Evolutionary conservation across 92 coral and sea anemone species (phyloP).

Genomic region (Phenganax stokvisi): DNA sequence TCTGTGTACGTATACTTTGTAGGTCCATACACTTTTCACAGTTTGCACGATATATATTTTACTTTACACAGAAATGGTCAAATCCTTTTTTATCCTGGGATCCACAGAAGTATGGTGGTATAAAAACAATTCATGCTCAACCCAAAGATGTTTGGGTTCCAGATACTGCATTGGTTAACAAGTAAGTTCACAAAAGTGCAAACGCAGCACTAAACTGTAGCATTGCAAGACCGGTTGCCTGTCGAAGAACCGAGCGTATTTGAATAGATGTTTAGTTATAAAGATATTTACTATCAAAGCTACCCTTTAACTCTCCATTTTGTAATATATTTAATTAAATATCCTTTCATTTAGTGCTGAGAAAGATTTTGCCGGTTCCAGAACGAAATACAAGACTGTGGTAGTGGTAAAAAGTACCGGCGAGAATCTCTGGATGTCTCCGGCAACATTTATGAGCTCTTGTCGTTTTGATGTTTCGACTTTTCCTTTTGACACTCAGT

Average conservation of each 20-base stretch:
- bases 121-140: slow-evolving; percentile 60
- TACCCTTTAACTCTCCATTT: background rate
- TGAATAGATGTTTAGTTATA: background rate
- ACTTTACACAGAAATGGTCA: slow-evolving; percentile 56
- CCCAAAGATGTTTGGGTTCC: slow-evolving; percentile 88
- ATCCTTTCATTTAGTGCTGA: slow-evolving; percentile 18
- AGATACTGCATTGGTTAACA: slow-evolving; percentile 78
- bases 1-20: background rate
- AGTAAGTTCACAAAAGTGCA: slow-evolving; percentile 47
- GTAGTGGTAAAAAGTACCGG: slow-evolving; percentile 65
- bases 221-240: no score
- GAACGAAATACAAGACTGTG: slow-evolving; percentile 69
- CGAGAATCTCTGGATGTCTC: slow-evolving; percentile 77
- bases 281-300: background rate
- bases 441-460: slow-evolving; percentile 79
- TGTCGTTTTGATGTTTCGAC: slow-evolving; percentile 60
- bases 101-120: slow-evolving; percentile 55
- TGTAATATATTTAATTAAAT: background rate
- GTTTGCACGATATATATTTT: background rate
- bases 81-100: slow-evolving; percentile 80
- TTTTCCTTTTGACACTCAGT: slow-evolving; percentile 74
- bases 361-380: slow-evolving; percentile 64
- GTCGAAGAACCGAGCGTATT: background rate
- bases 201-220: no score
- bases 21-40: background rate